Conservation (phyloP, 2,888 invertebrate species). For the Erebia palarica region DNA sequence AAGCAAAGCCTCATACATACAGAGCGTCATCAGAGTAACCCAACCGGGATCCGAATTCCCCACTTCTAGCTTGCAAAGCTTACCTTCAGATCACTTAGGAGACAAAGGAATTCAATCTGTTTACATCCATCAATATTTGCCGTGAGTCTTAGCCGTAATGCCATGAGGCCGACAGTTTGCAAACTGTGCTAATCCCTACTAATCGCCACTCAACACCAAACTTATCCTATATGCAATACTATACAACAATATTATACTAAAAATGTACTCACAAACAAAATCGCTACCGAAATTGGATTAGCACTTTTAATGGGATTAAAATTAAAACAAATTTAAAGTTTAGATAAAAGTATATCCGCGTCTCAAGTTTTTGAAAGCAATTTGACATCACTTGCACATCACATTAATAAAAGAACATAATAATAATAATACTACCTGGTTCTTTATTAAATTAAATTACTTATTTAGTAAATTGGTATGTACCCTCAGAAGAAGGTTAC, state of each 20-base stretch:
- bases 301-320: neutral
- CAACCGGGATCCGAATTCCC: neutral
- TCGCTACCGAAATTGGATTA: neutral
- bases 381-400: too few relatives aligned
- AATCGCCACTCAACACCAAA: slow-evolving; percentile 44
- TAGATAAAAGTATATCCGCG: neutral
- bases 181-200: slow-evolving; percentile 53
- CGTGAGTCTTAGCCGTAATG: slow-evolving; percentile 46
- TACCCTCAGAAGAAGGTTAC: too few relatives aligned
- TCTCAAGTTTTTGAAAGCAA: too few relatives aligned
- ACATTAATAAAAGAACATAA: too few relatives aligned
- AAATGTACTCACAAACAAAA: neutral
- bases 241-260: neutral
- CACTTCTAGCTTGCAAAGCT: neutral
- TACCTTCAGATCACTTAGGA: neutral
- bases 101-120: slow-evolving; percentile 16
- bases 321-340: neutral
- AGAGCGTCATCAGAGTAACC: neutral
- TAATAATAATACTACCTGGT: too few relatives aligned
- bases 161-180: slow-evolving; percentile 48
- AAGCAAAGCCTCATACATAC: too few relatives aligned
- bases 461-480: too few relatives aligned
- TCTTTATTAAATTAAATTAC: too few relatives aligned
- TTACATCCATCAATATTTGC: slow-evolving; percentile 43
- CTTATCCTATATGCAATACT: slow-evolving; percentile 15